These are phyloP conservation scores for Sakesphorus luctuosus DNA, from an alignment of 2,113 vertebrate species.

Conservation along the genomic window DNA sequence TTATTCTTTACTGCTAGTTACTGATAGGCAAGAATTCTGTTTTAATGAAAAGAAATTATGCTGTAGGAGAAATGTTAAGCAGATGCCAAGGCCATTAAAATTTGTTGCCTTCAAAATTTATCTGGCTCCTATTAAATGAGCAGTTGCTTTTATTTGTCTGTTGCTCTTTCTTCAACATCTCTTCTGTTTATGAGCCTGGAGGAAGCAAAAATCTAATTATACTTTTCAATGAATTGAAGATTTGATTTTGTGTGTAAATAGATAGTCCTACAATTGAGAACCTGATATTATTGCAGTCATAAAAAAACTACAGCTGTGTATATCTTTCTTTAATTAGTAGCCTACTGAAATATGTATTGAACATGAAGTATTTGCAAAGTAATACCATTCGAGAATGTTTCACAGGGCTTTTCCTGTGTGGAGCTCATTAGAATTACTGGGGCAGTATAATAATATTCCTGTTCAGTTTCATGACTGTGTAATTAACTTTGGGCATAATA, in stretches of 20 bases:
- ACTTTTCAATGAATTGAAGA: neutral
- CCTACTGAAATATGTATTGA: neutral
- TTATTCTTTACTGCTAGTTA: neutral
- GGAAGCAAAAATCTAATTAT: neutral
- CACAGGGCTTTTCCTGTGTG: neutral
- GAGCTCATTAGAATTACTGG: neutral
- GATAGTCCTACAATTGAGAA: neutral
- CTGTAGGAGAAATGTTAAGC: conserved; percentile 1
- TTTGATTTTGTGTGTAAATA: conserved; percentile 6
- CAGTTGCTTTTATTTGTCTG: conserved; percentile 34
- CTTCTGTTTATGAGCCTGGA: neutral
- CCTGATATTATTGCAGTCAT: neutral
- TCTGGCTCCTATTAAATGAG: conserved; percentile 14
- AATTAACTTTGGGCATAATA: neutral
- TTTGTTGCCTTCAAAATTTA: conserved; percentile 18
- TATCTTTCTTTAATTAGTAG: conserved; percentile 31
- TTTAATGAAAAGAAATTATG: conserved; percentile 4
- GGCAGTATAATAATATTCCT: neutral
- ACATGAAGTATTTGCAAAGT: neutral
- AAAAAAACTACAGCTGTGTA: neutral
- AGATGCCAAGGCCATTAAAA: conserved; percentile 28
- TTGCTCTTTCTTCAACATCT: conserved; percentile 15
- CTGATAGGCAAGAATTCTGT: neutral
- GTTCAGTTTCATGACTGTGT: neutral
- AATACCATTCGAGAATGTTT: neutral